A percentile compares a stretch with the other conserved stretches of the same genome.
phyloP scores from a whole-genome alignment of 2,888 invertebrate species.

The Yponomeuta plumbellus region DNA sequence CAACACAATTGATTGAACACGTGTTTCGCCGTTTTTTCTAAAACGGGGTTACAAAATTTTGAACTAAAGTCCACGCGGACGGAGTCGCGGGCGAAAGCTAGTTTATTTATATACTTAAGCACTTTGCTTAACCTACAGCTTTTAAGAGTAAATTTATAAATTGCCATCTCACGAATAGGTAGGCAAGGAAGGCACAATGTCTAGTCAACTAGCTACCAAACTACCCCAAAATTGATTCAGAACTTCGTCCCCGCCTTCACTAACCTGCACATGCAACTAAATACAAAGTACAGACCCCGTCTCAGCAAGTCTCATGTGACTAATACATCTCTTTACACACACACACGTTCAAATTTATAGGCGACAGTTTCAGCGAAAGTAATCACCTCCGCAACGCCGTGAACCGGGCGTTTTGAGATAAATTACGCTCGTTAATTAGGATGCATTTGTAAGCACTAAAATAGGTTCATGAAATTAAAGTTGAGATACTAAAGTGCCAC shows the following conservation, averaged over 20 bases:
- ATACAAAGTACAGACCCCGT: neutral
- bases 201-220: neutral
- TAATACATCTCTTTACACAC: neutral
- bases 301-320: neutral
- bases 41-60: too few species aligned
- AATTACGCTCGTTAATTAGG: constrained; percentile 5
- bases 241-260: neutral
- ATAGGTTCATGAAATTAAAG: neutral
- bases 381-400: neutral
- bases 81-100: too few species aligned
- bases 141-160: too few species aligned
- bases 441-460: neutral
- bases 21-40: too few species aligned
- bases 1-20: too few species aligned
- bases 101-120: too few species aligned
- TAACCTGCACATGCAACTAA: neutral
- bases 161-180: too few species aligned
- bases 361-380: constrained; percentile 7
- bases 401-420: neutral
- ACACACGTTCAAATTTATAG: constrained; percentile 1
- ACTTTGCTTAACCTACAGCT: too few species aligned
- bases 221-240: neutral
- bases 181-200: too few species aligned
- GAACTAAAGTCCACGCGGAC: too few species aligned
- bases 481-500: neutral